A percentile compares a stretch with the other conserved stretches of the same genome.
These are phyloP conservation scores for Chrysotoxum bicinctum DNA, from an alignment of 2,888 invertebrate species.

Conservation along the genomic window DNA sequence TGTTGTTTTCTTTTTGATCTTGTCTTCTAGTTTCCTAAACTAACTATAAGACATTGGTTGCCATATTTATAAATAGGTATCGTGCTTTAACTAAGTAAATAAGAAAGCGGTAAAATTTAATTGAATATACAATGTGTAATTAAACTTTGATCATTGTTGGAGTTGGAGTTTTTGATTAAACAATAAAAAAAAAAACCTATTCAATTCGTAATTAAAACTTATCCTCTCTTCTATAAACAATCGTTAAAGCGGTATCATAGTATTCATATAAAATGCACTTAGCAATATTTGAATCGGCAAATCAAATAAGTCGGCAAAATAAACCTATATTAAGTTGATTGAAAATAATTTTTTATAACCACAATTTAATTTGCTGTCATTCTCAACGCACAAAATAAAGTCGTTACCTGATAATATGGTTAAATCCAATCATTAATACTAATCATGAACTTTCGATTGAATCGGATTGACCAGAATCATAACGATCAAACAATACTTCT, in stretches of 20 bases:
- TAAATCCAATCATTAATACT: no score
- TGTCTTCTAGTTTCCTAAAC: background rate
- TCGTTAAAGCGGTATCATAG: background rate
- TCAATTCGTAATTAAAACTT: background rate
- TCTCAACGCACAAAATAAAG: no score
- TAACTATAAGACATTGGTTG: background rate
- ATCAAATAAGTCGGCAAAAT: no score
- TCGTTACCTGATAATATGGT: no score
- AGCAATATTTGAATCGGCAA: no score
- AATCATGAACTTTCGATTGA: no score
- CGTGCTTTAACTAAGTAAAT: background rate
- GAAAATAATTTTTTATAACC: no score
- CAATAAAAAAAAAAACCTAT: background rate
- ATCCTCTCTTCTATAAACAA: background rate
- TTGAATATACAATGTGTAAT: background rate
- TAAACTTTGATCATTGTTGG: background rate
- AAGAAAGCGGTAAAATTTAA: background rate
- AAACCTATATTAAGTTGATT: no score
- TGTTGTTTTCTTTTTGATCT: conserved; percentile 6
- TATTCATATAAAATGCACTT: no score
- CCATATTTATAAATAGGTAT: background rate
- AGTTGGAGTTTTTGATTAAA: background rate
- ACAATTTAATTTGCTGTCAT: no score
- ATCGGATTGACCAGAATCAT: no score
- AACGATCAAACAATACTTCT: no score